A percentile compares a stretch with the other conserved stretches of the same genome.
These are phyloP conservation scores for Gymnodraco acuticeps DNA, from an alignment of 2,797 vertebrate species.

Conservation along the genomic window DNA sequence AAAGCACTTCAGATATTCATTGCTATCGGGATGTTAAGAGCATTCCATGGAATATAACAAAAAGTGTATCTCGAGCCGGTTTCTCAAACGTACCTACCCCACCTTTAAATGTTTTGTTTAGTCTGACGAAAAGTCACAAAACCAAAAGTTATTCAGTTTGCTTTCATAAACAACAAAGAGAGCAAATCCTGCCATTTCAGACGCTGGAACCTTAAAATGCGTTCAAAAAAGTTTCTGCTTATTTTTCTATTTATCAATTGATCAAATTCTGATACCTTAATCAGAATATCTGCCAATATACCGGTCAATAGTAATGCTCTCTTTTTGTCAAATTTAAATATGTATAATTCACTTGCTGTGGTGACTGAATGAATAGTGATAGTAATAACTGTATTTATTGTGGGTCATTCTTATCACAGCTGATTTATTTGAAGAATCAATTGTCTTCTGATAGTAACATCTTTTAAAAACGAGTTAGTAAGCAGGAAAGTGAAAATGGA, in stretches of 20 bases:
- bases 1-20: too few species aligned
- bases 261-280: too few species aligned
- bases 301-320: neutral
- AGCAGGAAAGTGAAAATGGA: neutral
- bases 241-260: too few species aligned
- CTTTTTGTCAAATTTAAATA: neutral
- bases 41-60: too few species aligned
- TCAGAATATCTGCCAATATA: neutral
- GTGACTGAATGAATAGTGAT: neutral
- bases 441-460: neutral
- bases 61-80: too few species aligned
- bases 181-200: neutral
- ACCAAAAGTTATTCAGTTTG: neutral
- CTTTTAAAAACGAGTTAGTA: constrained; percentile 7
- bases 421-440: neutral
- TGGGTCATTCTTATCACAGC: too few species aligned
- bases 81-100: too few species aligned
- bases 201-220: neutral
- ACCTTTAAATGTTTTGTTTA: neutral
- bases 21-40: too few species aligned
- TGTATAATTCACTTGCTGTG: neutral
- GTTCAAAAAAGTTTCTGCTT: neutral
- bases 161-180: neutral
- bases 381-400: neutral
- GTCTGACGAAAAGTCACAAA: neutral